Evolutionary conservation across 2,113 vertebrate genomes (phyloP).

Genomic region (Eurypyga helias): DNA sequence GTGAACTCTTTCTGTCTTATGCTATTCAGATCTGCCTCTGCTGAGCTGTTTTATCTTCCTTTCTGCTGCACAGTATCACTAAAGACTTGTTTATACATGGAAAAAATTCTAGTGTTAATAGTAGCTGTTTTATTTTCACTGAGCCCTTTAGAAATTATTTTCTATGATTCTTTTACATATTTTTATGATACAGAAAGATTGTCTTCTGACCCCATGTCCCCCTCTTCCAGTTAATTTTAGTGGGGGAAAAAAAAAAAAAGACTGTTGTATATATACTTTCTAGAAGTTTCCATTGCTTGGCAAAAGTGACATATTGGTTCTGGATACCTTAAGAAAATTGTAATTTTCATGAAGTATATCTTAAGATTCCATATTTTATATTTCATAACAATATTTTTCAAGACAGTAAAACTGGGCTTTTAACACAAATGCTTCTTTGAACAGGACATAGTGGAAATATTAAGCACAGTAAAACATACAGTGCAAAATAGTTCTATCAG

Average conservation of each 20-base stretch:
- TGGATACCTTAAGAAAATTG: neutral
- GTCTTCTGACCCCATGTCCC: neutral
- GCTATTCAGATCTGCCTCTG: neutral
- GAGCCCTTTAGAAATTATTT: neutral
- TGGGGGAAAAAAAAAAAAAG: neutral
- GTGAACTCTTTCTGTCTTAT: neutral
- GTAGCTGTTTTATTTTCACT: neutral
- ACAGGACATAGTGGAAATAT: neutral
- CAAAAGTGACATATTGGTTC: neutral
- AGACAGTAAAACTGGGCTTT: neutral
- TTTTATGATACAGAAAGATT: neutral
- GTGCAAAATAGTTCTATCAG: neutral
- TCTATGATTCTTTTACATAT: neutral
- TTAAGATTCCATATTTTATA: neutral
- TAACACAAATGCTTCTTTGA: neutral
- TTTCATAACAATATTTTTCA: neutral
- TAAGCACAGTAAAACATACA: neutral
- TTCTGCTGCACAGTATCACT: neutral
- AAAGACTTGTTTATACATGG: rapidly evolving
- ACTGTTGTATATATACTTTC: neutral
- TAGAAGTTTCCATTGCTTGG: neutral
- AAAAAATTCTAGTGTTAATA: neutral
- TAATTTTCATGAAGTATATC: neutral
- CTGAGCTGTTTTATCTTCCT: neutral
- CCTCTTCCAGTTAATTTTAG: neutral